phyloP scores from a whole-genome alignment of 2,113 vertebrate species.

The Engystomops pustulosus region DNA sequence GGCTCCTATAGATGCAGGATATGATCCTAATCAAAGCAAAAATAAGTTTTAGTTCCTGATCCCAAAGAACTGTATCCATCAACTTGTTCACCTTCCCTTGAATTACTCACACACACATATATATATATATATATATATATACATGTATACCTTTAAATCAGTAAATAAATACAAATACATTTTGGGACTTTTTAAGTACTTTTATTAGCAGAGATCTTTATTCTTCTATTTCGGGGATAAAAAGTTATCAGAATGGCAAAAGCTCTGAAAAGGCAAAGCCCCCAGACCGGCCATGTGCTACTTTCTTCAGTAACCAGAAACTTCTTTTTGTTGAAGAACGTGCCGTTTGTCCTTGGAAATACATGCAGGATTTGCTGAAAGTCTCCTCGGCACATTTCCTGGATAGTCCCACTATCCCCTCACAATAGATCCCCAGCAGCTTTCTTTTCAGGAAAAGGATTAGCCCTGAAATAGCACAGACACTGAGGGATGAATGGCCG shows the following conservation, averaged over 20 bases:
- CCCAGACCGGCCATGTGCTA: neutral
- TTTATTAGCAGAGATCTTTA: neutral
- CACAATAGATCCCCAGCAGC: slow-evolving; percentile 34
- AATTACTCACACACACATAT: too few species aligned
- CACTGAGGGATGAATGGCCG: slow-evolving; percentile 40
- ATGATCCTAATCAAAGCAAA: too few species aligned
- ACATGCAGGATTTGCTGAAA: neutral
- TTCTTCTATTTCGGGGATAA: neutral
- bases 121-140: too few species aligned
- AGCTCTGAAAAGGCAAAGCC: neutral
- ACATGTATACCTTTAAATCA: too few species aligned
- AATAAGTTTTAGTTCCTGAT: too few species aligned
- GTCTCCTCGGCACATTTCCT: slow-evolving; percentile 10
- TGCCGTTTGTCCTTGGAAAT: slow-evolving; percentile 16
- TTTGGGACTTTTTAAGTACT: neutral
- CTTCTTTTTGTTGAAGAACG: slow-evolving; percentile 7
- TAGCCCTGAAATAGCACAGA: slow-evolving; percentile 34
- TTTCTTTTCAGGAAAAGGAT: slow-evolving; percentile 54
- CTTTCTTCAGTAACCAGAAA: neutral
- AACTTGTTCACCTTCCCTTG: too few species aligned
- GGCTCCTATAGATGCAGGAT: too few species aligned
- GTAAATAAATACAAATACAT: too few species aligned
- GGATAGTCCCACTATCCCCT: slow-evolving; percentile 9
- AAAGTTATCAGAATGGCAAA: neutral
- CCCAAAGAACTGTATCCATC: too few species aligned